Conservation (phyloP, 2,888 invertebrate genomes). For the Cosmia trapezina region DNA sequence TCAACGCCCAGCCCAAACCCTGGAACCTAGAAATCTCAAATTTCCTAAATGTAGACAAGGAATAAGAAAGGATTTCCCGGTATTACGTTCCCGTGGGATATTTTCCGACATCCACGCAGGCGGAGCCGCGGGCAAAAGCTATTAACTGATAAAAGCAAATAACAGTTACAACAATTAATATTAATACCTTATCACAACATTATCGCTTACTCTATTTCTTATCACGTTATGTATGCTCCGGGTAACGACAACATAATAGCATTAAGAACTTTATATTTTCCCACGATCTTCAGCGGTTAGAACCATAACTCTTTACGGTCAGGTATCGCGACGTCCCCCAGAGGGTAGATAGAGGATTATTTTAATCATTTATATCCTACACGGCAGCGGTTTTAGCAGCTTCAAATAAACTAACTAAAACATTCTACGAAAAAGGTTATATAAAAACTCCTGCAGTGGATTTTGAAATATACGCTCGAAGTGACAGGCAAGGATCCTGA, state of each 20-base stretch:
- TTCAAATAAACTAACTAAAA: slow-evolving; percentile 8
- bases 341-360: slow-evolving; percentile 11
- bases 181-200: slow-evolving; percentile 41
- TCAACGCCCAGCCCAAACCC: no score
- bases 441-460: background rate
- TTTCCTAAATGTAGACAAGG: no score
- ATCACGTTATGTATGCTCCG: slow-evolving; percentile 36
- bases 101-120: no score
- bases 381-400: background rate
- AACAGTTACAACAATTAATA: slow-evolving; percentile 31
- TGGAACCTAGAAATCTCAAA: no score
- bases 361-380: slow-evolving; percentile 40
- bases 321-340: slow-evolving; percentile 19
- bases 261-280: slow-evolving; percentile 40
- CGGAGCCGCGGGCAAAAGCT: background rate
- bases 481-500: background rate
- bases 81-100: no score
- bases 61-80: no score
- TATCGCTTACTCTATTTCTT: slow-evolving; percentile 41
- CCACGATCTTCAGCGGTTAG: slow-evolving; percentile 40
- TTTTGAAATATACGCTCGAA: slow-evolving; percentile 1
- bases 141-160: no score
- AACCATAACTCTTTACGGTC: slow-evolving; percentile 26
- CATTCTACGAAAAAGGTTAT: background rate
- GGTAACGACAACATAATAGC: slow-evolving; percentile 23